These are phyloP conservation scores for Manacus vitellinus DNA, from an alignment of 2,113 vertebrate genomes.

Conservation along the genomic window DNA sequence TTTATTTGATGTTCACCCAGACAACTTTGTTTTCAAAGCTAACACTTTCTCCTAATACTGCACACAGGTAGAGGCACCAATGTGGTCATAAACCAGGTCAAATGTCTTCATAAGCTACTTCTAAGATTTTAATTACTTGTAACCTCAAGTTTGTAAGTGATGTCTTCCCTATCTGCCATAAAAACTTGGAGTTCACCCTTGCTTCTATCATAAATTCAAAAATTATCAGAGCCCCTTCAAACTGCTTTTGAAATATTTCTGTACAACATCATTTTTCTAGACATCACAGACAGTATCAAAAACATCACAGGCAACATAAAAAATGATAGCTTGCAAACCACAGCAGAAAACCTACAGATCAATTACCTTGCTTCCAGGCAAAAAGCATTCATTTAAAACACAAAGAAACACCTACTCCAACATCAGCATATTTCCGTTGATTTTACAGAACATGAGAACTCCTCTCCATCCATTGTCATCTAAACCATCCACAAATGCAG, in stretches of 20 bases:
- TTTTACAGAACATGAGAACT: neutral
- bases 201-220: neutral
- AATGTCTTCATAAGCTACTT: neutral
- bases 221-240: neutral
- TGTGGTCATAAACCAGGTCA: neutral
- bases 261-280: neutral
- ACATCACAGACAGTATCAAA: neutral
- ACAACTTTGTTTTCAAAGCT: neutral
- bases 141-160: neutral
- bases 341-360: slow-evolving; percentile 5
- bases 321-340: neutral
- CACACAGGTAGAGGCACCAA: neutral
- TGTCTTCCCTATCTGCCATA: neutral
- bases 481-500: neutral
- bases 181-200: neutral
- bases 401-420: neutral
- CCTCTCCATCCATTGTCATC: neutral
- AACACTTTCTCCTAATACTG: neutral
- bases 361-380: neutral
- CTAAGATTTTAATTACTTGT: neutral
- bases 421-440: neutral
- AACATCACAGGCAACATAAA: neutral
- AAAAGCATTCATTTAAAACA: neutral
- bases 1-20: neutral
- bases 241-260: neutral